Conservation (phyloP, 2,797 vertebrate genomes). For the Tokudaia muenninki region DNA sequence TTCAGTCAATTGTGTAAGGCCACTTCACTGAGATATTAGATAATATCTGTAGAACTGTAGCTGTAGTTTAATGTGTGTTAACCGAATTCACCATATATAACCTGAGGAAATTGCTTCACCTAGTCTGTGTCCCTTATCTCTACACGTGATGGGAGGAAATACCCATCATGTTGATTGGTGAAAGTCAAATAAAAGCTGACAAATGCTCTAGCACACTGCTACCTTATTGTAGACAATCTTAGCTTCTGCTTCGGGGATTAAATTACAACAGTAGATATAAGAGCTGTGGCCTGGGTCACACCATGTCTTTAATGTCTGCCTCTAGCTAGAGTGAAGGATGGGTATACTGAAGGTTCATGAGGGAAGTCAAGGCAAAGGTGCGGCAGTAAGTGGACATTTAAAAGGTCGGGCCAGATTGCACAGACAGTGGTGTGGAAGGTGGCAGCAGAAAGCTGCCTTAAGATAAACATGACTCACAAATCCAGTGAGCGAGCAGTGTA, state of each 20-base stretch:
- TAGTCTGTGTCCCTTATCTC: background rate
- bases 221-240: background rate
- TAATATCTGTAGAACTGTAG: background rate
- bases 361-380: background rate
- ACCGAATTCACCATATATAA: background rate
- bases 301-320: background rate
- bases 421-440: background rate
- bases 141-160: background rate
- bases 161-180: background rate
- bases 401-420: background rate
- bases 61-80: background rate
- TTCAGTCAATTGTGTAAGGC: conserved; percentile 11
- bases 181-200: conserved; percentile 27
- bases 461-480: background rate
- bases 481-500: conserved; percentile 10
- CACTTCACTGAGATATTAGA: background rate
- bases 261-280: conserved; percentile 10
- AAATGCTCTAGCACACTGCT: background rate
- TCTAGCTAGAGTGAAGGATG: background rate
- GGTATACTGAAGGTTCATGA: background rate
- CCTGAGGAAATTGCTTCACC: background rate
- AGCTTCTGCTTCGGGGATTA: conserved; percentile 45
- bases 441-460: background rate
- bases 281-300: background rate
- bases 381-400: background rate